Conservation (phyloP, 2,888 invertebrate species). For the Ophion costatus region DNA sequence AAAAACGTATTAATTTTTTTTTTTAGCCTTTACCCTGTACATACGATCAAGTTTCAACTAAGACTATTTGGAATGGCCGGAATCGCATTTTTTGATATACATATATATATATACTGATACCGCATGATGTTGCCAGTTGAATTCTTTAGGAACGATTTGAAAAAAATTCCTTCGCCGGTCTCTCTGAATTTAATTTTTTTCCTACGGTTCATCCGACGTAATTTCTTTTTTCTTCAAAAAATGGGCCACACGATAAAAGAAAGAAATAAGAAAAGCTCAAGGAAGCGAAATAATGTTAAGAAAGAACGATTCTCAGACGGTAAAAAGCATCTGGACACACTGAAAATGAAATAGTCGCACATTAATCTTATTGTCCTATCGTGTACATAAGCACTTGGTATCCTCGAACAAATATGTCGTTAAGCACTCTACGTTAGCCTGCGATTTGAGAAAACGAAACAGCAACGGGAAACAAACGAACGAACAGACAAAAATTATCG, state of each 20-base stretch:
- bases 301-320: slow-evolving; percentile 5
- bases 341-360: slow-evolving; percentile 21
- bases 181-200: neutral
- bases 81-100: neutral
- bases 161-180: neutral
- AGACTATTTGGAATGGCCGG: neutral
- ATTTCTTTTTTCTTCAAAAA: neutral
- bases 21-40: neutral
- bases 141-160: neutral
- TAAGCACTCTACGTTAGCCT: slow-evolving; percentile 53
- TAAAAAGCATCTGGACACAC: neutral
- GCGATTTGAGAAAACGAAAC: slow-evolving; percentile 13
- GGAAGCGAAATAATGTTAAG: slow-evolving; percentile 1
- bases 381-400: slow-evolving; percentile 47
- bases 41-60: neutral
- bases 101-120: neutral
- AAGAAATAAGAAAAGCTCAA: neutral
- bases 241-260: neutral
- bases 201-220: neutral
- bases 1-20: neutral
- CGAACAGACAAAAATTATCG: slow-evolving; percentile 4
- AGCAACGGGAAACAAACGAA: slow-evolving; percentile 1
- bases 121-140: neutral
- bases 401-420: slow-evolving; percentile 63
- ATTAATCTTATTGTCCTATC: slow-evolving; percentile 48